These are phyloP conservation scores for Hyles vespertilio DNA, from an alignment of 1,140 invertebrate species.

Conservation along the genomic window DNA sequence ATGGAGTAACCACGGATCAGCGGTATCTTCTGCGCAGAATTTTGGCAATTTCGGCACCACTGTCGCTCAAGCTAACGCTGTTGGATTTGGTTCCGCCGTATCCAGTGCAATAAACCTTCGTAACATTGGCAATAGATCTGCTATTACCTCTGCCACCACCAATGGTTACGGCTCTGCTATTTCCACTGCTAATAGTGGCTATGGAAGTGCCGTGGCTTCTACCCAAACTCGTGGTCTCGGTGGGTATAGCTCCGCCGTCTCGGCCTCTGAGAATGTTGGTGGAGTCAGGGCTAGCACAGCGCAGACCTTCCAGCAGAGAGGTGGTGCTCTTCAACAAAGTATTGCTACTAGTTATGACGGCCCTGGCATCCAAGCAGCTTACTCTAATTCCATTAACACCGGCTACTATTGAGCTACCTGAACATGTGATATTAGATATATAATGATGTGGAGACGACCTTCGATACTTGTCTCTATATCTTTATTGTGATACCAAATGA, in stretches of 20 bases:
- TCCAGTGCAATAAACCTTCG: constrained; percentile 29
- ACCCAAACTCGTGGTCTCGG: constrained; percentile 20
- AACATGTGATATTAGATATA: not conserved
- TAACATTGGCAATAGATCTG: constrained; percentile 37
- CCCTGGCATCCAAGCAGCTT: constrained; percentile 52
- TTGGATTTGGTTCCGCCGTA: constrained; percentile 27
- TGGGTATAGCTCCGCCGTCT: constrained; percentile 21
- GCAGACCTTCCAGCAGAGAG: constrained; percentile 41
- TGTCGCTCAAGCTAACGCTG: constrained; percentile 22
- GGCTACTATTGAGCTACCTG: constrained; percentile 37
- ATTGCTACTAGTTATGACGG: constrained; percentile 50
- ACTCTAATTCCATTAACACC: constrained; percentile 49
- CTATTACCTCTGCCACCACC: constrained; percentile 31
- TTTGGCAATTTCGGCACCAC: constrained; percentile 22
- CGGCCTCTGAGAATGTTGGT: constrained; percentile 34
- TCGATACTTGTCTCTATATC: constrained; percentile 41
- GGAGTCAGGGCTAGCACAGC: constrained; percentile 44
- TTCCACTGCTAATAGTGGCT: constrained; percentile 27
- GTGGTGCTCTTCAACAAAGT: constrained; percentile 37
- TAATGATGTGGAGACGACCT: constrained; percentile 46
- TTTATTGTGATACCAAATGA: constrained; percentile 17
- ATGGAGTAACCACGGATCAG: constrained; percentile 29
- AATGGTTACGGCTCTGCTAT: constrained; percentile 27
- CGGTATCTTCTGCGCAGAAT: constrained; percentile 39
- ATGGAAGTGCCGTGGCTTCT: constrained; percentile 38